These are phyloP conservation scores for Bettongia penicillata DNA, from an alignment of 2,113 vertebrate species.

Conservation along the genomic window DNA sequence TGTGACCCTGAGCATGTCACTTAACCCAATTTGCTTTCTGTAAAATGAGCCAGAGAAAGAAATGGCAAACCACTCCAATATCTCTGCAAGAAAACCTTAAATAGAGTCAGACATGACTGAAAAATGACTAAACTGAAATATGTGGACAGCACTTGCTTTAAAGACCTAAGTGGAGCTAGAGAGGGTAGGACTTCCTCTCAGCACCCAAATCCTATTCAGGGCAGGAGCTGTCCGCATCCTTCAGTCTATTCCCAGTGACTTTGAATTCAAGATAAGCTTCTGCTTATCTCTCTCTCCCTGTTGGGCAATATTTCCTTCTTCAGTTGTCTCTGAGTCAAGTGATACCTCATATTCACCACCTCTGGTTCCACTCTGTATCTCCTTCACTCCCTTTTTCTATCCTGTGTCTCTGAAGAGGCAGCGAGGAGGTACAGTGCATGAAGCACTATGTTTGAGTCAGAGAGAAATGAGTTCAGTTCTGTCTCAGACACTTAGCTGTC, in stretches of 20 bases:
- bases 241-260: too few species aligned
- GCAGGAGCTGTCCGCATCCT: background rate
- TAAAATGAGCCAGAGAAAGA: background rate
- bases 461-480: background rate
- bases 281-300: background rate
- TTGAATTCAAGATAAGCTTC: background rate
- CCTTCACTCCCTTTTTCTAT: too few species aligned
- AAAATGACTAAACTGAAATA: background rate
- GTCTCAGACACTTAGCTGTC: background rate
- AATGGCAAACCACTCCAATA: background rate
- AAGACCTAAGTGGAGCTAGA: background rate
- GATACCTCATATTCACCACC: background rate
- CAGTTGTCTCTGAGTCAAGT: background rate
- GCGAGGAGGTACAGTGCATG: background rate
- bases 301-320: background rate
- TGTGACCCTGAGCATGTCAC: background rate
- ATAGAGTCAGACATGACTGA: background rate
- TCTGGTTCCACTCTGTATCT: background rate
- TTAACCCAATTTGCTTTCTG: background rate
- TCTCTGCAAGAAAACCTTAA: background rate
- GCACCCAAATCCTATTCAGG: background rate
- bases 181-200: background rate
- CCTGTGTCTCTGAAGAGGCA: background rate
- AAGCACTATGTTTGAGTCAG: background rate
- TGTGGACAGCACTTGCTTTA: background rate